A percentile compares a stretch with the other conserved stretches of the same genome.
Conservation (phyloP, 2,113 vertebrate genomes). For the Amphilophus citrinellus region DNA sequence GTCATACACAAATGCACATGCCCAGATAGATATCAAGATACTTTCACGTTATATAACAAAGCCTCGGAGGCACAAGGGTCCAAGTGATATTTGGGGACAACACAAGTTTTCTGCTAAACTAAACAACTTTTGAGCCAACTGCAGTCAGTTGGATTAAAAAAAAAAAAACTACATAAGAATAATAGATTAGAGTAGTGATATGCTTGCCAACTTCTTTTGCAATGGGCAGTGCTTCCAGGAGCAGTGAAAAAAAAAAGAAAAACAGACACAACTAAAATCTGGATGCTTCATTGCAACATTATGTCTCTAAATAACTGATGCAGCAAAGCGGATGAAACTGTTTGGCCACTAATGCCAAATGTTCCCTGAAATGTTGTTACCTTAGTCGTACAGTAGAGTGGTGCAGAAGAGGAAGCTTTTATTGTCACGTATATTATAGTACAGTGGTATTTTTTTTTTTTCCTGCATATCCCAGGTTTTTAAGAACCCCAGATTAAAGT, state of each 20-base stretch:
- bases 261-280: conserved; percentile 29
- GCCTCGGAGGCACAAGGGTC: conserved; percentile 30
- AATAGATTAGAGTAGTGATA: conserved; percentile 44
- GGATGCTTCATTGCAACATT: conserved; percentile 36
- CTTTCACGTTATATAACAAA: conserved; percentile 36
- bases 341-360: conserved; percentile 8
- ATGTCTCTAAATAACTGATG: conserved; percentile 33
- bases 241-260: not conserved
- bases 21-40: conserved; percentile 16
- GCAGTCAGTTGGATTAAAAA: conserved; percentile 2
- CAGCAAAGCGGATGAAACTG: conserved; percentile 9
- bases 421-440: not conserved
- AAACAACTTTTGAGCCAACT: conserved; percentile 47
- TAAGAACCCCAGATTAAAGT: not conserved
- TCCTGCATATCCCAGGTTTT: not conserved
- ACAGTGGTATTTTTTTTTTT: not conserved
- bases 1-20: not conserved
- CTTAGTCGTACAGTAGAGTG: not conserved
- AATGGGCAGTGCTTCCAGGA: conserved; percentile 43
- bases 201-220: conserved; percentile 27
- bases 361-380: conserved; percentile 5
- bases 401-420: not conserved
- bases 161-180: conserved; percentile 17
- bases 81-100: conserved; percentile 46
- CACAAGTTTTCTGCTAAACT: conserved; percentile 48